Evolutionary conservation across 1,140 invertebrate species (phyloP), one percentile per base, ranked within the genome.

Genomic region (Drosophila pruinosa): DNA sequence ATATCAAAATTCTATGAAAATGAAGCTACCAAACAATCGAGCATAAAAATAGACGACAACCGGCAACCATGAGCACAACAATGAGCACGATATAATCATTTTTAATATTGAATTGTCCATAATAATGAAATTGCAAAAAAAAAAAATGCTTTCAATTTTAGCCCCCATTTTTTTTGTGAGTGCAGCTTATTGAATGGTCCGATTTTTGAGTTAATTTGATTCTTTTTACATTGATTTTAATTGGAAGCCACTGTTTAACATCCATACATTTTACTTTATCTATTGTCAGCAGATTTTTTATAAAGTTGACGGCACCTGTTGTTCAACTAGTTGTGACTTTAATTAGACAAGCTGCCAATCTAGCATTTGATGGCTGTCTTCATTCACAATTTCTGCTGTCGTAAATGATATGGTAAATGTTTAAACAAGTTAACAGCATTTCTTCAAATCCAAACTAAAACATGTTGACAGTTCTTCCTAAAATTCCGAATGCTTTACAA

Each of bases 91-190:
- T 50, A 12, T 34, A 81, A 58, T 73, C 69, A 69, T 47, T 68
- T 80, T 68, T 61, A 59, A 68, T 77, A 61, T 38, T 19, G 62
- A 78, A 75, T 57, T 67, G 36, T 56, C 19, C 48, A 75, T 67
- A 65, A 75, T 67, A 65, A 72, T 68, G 45, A 75, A 79, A 76
- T 80, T 72, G n/a, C n/a, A n/a, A n/a, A n/a, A n/a, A n/a, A n/a
- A n/a, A 22, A 78, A 77, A 77, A 82, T 77, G 82, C 47, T 24
- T 17, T 17, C 14, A 50, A 24, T 63, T 78, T 74, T 78, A 4
- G 15, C 17, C 12, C 3, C 22, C n/a, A 24, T 10, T 24, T 7
- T 45, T 50, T 61, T 22, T 43, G 12, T n/a, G n/a, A n/a, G n/a
- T n/a, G n/a, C n/a, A n/a, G n/a, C n/a, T n/a, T n/a, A n/a, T n/a